These are phyloP conservation scores for Synergus itoensis DNA, from an alignment of 2,888 invertebrate species.

Conservation along the genomic window DNA sequence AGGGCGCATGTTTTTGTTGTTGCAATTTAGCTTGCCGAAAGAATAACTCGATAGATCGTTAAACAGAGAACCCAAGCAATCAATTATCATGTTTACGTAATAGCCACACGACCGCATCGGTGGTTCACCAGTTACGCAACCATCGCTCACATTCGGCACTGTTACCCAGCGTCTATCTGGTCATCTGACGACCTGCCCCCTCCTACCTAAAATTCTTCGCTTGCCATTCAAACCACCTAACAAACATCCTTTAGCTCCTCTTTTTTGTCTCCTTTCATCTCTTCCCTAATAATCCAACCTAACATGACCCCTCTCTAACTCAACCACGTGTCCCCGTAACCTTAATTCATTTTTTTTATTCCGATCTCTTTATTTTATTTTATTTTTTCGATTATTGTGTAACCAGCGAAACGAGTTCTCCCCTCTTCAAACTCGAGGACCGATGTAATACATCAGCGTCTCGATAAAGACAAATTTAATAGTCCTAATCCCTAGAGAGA, in stretches of 20 bases:
- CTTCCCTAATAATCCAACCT: slow-evolving; percentile 19
- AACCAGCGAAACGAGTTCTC: slow-evolving; percentile 4
- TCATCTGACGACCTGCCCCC: slow-evolving; percentile 47
- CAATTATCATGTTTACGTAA: slow-evolving; percentile 75
- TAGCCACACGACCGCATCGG: slow-evolving; percentile 63
- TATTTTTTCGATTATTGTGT: slow-evolving; percentile 1
- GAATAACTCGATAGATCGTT: slow-evolving; percentile 70
- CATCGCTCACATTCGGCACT: slow-evolving; percentile 64
- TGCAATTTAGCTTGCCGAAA: slow-evolving; percentile 70
- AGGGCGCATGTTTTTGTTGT: slow-evolving; percentile 51
- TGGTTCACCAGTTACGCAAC: slow-evolving; percentile 65
- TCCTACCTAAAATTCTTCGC: slow-evolving; percentile 16
- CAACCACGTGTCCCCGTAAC: slow-evolving; percentile 55
- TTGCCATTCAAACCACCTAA: slow-evolving; percentile 22
- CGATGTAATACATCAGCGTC: slow-evolving; percentile 29
- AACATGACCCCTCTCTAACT: background rate
- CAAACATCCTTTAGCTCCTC: background rate
- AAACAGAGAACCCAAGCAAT: slow-evolving; percentile 71
- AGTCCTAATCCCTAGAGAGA: slow-evolving; percentile 10
- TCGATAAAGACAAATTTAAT: slow-evolving; percentile 40
- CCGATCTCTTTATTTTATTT: background rate
- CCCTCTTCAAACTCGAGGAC: background rate
- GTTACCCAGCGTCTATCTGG: slow-evolving; percentile 46
- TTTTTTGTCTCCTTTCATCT: slow-evolving; percentile 38
- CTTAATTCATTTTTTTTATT: slow-evolving; percentile 56